phyloP scores from a whole-genome alignment of 2,113 vertebrate species.

The Elanoides forficatus region DNA sequence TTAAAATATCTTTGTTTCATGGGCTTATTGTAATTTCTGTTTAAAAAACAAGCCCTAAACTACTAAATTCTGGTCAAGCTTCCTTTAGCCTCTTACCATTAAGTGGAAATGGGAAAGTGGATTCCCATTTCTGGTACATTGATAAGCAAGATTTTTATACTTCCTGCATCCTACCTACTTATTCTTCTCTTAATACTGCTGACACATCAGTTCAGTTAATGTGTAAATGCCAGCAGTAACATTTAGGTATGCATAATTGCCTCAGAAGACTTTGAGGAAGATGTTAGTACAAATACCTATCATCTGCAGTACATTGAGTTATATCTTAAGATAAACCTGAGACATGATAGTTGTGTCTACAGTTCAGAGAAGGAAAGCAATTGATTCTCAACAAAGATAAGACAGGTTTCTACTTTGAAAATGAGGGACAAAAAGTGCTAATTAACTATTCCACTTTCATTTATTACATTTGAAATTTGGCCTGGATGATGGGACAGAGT shows the following conservation, averaged over 20 bases:
- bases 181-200: neutral
- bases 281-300: neutral
- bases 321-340: neutral
- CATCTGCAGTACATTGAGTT: neutral
- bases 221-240: neutral
- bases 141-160: neutral
- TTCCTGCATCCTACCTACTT: neutral
- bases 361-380: neutral
- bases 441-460: neutral
- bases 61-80: neutral
- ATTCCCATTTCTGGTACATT: neutral
- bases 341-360: neutral
- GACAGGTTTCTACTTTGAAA: neutral
- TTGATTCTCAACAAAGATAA: neutral
- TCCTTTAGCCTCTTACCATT: neutral
- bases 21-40: neutral
- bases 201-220: neutral
- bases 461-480: neutral
- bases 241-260: neutral
- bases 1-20: neutral
- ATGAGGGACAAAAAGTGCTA: neutral
- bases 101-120: neutral
- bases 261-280: neutral
- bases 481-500: neutral
- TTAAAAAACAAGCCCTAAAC: neutral